These are phyloP conservation scores for Holotrichia oblita DNA, from an alignment of 1,140 invertebrate species.

Conservation along the genomic window DNA sequence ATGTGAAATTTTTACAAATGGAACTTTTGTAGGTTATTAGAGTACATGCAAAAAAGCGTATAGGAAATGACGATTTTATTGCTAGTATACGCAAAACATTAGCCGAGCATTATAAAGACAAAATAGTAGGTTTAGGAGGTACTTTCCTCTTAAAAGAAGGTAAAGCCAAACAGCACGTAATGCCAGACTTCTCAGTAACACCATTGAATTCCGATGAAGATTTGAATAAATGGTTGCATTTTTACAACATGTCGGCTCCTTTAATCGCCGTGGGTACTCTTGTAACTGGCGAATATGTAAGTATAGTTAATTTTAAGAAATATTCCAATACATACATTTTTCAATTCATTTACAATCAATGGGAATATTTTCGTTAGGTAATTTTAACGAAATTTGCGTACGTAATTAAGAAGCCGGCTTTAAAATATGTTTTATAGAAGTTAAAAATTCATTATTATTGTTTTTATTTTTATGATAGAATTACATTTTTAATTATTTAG, in stretches of 20 bases:
- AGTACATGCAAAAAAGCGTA: conserved; percentile 82
- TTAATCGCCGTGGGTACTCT: conserved; percentile 88
- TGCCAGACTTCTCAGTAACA: conserved; percentile 87
- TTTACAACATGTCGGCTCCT: conserved; percentile 88
- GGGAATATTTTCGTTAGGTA: too few species aligned
- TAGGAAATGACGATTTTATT: conserved; percentile 84
- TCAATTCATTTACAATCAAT: too few species aligned
- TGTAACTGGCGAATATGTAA: conserved; percentile 85
- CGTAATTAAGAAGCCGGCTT: too few species aligned
- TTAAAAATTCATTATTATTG: too few species aligned
- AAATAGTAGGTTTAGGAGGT: conserved; percentile 80
- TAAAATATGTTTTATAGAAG: too few species aligned
- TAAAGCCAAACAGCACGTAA: conserved; percentile 89
- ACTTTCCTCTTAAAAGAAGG: conserved; percentile 85
- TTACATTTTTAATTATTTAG: too few species aligned
- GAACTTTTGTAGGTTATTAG: conserved; percentile 74
- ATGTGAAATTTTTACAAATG: conserved; percentile 7
- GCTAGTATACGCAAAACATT: conserved; percentile 81
- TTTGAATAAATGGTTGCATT: conserved; percentile 90
- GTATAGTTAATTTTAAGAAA: conserved; percentile 48
- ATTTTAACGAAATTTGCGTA: too few species aligned
- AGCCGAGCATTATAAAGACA: conserved; percentile 68
- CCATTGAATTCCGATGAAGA: conserved; percentile 77
- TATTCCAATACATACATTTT: neutral
- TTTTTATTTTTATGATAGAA: too few species aligned